Evolutionary conservation across 2,888 invertebrate genomes (phyloP), one percentile per base, ranked within the genome.

Genomic region (Sphaerolaimus hirsutus): DNA sequence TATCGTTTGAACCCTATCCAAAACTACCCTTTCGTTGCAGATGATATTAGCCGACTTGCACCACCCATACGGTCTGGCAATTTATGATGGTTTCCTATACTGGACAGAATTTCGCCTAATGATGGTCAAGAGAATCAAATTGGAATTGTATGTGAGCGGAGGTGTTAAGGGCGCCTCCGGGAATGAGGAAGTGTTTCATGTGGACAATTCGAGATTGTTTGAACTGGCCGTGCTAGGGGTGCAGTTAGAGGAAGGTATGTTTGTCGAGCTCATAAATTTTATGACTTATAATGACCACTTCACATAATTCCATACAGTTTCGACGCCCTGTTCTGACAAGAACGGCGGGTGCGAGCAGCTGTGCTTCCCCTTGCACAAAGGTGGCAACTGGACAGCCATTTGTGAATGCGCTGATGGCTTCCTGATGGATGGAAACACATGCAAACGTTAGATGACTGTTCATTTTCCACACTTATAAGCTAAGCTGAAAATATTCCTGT

Each of bases 341-440:
- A 70, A 69, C 53, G 56, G 58, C 40, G 53, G 57, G 36, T 82
- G 81, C 63, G 70, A 75, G 0, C 76, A 79, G 55, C 68, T 81
- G 54, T 81, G 81, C 65, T 67, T 81, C 52, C 69, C 74, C 14
- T n/a, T n/a, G n/a, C n/a, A n/a, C n/a, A n/a, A n/a, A n/a, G n/a
- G n/a, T n/a, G n/a, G n/a, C n/a, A n/a, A n/a, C n/a, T n/a, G n/a
- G n/a, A n/a, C n/a, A n/a, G n/a, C n/a, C n/a, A n/a, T n/a, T n/a
- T n/a, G n/a, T n/a, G n/a, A n/a, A n/a, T n/a, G n/a, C n/a, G n/a
- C n/a, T n/a, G n/a, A n/a, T n/a, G n/a, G n/a, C n/a, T n/a, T n/a
- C n/a, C n/a, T n/a, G n/a, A n/a, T n/a, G n/a, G n/a, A n/a, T n/a
- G n/a, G n/a, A n/a, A n/a, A n/a, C n/a, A n/a, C n/a, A n/a, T n/a